Evolutionary conservation across 2,113 vertebrate genomes (phyloP), one percentile per base, ranked within the genome.

Genomic region (Semicossyphus pulcher): DNA sequence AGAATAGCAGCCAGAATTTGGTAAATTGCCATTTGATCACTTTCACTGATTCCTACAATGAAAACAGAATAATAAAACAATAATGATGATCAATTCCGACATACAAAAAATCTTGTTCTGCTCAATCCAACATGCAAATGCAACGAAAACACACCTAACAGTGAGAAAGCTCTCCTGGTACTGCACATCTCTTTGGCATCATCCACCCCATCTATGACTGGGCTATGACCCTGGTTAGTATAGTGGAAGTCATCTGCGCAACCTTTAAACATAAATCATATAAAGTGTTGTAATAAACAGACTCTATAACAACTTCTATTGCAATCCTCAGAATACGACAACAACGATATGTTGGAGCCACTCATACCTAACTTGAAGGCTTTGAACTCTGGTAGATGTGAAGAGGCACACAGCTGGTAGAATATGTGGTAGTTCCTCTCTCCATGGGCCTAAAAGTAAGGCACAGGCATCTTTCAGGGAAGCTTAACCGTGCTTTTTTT

Each of bases 381-480:
- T 92, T 95, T 95, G 90, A 98, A 97, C 86, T 99, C 97, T 0
- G 97, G 94, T 80, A 96, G 84, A 74, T 96, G 92, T 72, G 96
- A 94, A 49, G 96, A 99, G 78, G 97, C 96, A 93, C 97, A 99
- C 23, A 99, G 94, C 70, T 99, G 98, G 86, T 99, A 99, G 91
- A 99, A 99, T 85, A 99, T 96, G 64, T 99, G 98, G 80, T 99
- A 99, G 92, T 99, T 99, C 88, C 98, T 96, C 91, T 99, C 98
- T 59, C 95, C 92, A 64, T 93, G 92, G 75, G 97, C 95, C 98
- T 99, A 89, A 84, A 88, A 93, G 25, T 20, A 25, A 7, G 28
- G 26, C 8, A 71, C 45, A 83, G 41, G 5, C 41, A 44, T 44
- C 7, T 44, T 39, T 44, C 18, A 44, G 41, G 18, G 18, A n/a